Conservation (phyloP, 2,113 vertebrate species). For the Entomyzon cyanotis region DNA sequence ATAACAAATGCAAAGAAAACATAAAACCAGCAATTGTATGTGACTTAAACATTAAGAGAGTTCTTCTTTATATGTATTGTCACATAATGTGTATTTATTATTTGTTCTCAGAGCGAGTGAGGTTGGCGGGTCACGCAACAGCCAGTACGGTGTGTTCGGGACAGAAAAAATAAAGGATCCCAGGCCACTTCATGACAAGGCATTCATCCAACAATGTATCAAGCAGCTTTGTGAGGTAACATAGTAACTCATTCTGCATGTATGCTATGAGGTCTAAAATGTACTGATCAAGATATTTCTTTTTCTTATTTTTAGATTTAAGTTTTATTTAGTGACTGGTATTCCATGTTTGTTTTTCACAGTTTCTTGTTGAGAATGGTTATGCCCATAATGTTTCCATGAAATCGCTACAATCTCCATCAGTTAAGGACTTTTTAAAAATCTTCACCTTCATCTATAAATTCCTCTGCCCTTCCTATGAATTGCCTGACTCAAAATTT, state of each 20-base stretch:
- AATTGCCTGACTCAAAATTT: constrained; percentile 88
- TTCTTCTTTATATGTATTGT: background rate
- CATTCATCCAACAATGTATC: constrained; percentile 92
- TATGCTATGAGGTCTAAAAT: background rate
- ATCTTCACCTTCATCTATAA: constrained; percentile 92
- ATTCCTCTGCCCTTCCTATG: constrained; percentile 86
- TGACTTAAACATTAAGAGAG: background rate
- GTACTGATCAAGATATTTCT: background rate
- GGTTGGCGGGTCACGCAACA: constrained; percentile 80
- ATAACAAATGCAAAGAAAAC: background rate
- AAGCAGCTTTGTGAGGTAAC: constrained; percentile 91
- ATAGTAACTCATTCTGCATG: background rate
- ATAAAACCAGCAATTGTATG: background rate
- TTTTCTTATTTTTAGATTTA: background rate
- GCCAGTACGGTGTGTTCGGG: constrained; percentile 84
- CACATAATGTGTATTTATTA: background rate
- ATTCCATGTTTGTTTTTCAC: background rate
- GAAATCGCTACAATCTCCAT: constrained; percentile 91
- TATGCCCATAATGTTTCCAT: constrained; percentile 82
- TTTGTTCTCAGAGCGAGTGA: constrained; percentile 76
- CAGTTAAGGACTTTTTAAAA: constrained; percentile 93
- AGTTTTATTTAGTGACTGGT: background rate
- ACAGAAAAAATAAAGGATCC: constrained; percentile 94
- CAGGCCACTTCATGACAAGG: constrained; percentile 92
- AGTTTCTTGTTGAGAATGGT: constrained; percentile 88